Evolutionary conservation across 2,888 invertebrate species (phyloP), one percentile per base, ranked within the genome.

Genomic region (Dynastes tityus): DNA sequence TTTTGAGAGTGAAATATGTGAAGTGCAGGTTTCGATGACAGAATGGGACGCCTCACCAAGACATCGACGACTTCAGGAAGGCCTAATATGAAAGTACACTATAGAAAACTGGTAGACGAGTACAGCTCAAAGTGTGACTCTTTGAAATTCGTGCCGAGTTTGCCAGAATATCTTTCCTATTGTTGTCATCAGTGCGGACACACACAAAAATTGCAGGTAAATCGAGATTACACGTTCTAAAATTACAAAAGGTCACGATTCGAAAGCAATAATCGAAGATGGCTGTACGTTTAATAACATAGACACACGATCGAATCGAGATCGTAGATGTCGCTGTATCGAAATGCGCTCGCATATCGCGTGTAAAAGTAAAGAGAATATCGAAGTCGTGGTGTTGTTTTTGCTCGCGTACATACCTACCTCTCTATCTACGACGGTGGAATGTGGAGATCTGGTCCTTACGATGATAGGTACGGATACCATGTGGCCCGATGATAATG

Each of bases 151-250:
- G 89, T 89, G 87, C 90, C 91, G 58, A 88, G 90, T 40, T 85
- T 91, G 79, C 90, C 91, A 82, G 91, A 91, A 84, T 91, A 91
- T 85, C 88, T 92, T 85, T 91, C 91, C 77, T 92, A 91, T 86
- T 91, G 91, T 83, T 92, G 92, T 87, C 90, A 90, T 84, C 91
- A 91, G 84, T 92, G 92, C 84, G 92, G 92, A 79, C 91, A 92
- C 87, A 90, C 90, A 84, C 92, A 92, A 85, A 91, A 91, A 85
- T 85, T 92, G 81, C 90, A 91, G 91, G 91, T 91, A 89, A 88
- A 37, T 16, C 55, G 45, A 45, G 9, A 45, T 51, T 22, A 29
- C 65, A 37, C 63, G 9, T 16, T 6, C 53, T 13, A 53, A 53
- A 53, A 53, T 53, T 5, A 8, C 22, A 55, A n/a, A 8, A 55